phyloP scores from a whole-genome alignment of 92 coral and sea anemone genomes.

The Parazoanthus swiftii region DNA sequence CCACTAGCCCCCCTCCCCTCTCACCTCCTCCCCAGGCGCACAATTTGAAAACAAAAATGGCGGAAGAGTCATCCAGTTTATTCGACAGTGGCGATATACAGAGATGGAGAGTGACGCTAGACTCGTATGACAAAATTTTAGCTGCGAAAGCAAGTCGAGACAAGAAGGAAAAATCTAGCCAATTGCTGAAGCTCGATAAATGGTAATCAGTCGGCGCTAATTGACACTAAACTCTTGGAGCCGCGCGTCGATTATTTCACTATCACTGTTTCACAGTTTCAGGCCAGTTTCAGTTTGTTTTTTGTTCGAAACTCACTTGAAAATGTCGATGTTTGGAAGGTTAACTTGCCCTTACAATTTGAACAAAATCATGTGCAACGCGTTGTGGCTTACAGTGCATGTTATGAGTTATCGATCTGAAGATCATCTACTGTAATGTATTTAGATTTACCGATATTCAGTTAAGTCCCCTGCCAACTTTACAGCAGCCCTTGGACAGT shows the following conservation, averaged over 20 bases:
- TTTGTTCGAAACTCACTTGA: too few relatives aligned
- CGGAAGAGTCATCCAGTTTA: constrained; percentile 15
- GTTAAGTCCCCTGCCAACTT: too few relatives aligned
- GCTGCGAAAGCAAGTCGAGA: constrained; percentile 63
- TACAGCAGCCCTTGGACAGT: too few relatives aligned
- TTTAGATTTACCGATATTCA: too few relatives aligned
- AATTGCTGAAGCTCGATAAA: constrained; percentile 78
- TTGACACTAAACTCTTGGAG: not conserved
- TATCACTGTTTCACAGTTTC: too few relatives aligned
- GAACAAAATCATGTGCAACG: not conserved
- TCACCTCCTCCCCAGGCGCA: constrained; percentile 5
- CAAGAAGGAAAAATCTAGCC: constrained; percentile 70
- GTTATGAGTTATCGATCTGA: too few relatives aligned
- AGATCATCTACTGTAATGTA: not conserved
- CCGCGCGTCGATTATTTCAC: too few relatives aligned
- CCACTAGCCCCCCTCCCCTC: not conserved
- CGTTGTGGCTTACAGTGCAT: too few relatives aligned
- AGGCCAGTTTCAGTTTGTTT: too few relatives aligned
- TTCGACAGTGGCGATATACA: constrained; percentile 48
- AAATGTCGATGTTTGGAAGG: not conserved
- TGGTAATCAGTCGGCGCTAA: constrained; percentile 53
- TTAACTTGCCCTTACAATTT: not conserved
- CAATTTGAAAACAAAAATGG: constrained; percentile 34
- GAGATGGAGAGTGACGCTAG: constrained; percentile 67
- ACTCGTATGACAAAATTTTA: constrained; percentile 66